phyloP scores from a whole-genome alignment of 37 sponge, comb jelly and placozoan genomes.

The Beroe forskalii region DNA sequence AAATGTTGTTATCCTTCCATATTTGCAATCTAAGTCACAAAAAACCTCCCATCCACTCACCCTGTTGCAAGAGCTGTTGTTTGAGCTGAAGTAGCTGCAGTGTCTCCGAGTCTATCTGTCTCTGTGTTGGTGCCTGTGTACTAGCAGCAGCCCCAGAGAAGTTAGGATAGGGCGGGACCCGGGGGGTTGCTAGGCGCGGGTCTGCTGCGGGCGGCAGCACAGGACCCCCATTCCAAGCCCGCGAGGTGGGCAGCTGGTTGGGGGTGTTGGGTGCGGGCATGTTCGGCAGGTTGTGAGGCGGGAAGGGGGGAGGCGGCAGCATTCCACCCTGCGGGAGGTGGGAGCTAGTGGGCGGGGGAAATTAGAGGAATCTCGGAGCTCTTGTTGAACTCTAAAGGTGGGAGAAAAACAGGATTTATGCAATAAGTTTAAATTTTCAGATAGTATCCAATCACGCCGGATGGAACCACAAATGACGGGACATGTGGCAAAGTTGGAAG shows the following conservation, averaged over 20 bases:
- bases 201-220: slow-evolving; percentile 20
- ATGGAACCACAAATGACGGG: too few species aligned
- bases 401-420: too few species aligned
- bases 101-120: background rate
- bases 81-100: slow-evolving; percentile 14
- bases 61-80: slow-evolving; percentile 44
- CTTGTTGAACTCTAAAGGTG: too few species aligned
- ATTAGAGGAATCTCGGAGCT: too few species aligned
- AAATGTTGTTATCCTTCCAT: too few species aligned
- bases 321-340: slow-evolving; percentile 31
- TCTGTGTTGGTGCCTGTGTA: background rate
- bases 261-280: background rate
- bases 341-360: too few species aligned
- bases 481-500: too few species aligned
- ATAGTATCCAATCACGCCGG: too few species aligned
- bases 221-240: background rate
- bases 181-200: slow-evolving; percentile 10
- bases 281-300: background rate
- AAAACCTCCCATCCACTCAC: too few species aligned
- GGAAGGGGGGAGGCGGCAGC: slow-evolving; percentile 25
- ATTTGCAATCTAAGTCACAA: too few species aligned
- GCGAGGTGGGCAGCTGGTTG: slow-evolving; percentile 34
- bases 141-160: slow-evolving; percentile 2
- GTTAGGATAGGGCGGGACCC: background rate
- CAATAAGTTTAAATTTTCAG: too few species aligned